Evolutionary conservation across 1,140 invertebrate genomes (phyloP).

Genomic region (Pinna nobilis): DNA sequence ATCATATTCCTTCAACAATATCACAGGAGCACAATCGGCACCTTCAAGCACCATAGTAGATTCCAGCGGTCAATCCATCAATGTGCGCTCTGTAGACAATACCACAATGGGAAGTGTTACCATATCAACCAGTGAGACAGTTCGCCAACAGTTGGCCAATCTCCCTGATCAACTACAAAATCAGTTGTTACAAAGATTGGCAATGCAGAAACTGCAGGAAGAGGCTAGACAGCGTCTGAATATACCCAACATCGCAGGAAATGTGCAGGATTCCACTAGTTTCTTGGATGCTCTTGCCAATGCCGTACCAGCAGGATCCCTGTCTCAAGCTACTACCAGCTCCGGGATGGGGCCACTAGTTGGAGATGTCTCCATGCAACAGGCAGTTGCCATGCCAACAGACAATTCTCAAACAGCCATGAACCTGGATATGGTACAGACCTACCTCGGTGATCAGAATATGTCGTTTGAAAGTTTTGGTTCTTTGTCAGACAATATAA

Average conservation of each 20-base stretch:
- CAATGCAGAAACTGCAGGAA: constrained; percentile 36
- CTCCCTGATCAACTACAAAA: constrained; percentile 30
- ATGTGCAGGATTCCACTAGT: background rate
- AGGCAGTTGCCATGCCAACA: background rate
- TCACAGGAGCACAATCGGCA: background rate
- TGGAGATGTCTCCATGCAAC: constrained; percentile 26
- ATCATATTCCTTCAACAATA: constrained; percentile 15
- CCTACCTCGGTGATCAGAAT: constrained; percentile 43
- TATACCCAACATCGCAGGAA: constrained; percentile 9
- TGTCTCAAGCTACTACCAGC: background rate
- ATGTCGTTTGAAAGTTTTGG: constrained; percentile 40
- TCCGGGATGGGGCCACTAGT: background rate
- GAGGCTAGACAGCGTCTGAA: constrained; percentile 27
- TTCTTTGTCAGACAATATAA: constrained; percentile 37
- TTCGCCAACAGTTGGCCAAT: constrained; percentile 25
- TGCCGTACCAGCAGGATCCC: background rate
- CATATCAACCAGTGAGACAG: constrained; percentile 19
- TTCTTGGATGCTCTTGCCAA: background rate
- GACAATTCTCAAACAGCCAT: constrained; percentile 14
- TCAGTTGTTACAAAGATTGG: constrained; percentile 32
- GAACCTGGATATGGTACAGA: constrained; percentile 42
- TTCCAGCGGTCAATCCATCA: constrained; percentile 28
- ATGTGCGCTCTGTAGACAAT: constrained; percentile 43
- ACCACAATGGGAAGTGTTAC: constrained; percentile 49
- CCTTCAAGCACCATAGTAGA: background rate